phyloP scores from a whole-genome alignment of 2,797 vertebrate species.

The Mus spretus region DNA sequence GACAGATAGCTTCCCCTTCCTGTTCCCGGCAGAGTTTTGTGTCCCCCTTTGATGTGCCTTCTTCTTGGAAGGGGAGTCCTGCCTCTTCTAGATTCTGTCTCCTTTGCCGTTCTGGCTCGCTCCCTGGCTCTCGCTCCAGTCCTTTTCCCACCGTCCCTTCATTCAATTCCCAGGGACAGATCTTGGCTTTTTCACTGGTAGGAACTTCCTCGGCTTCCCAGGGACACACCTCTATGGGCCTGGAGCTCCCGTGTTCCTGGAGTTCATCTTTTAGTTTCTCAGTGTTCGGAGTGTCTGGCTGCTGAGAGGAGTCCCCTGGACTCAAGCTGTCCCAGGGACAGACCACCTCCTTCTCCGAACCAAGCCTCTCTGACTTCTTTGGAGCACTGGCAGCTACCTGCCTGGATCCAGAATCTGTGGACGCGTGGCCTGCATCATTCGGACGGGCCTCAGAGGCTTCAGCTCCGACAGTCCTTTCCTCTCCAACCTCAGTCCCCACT shows the following conservation, averaged over 20 bases:
- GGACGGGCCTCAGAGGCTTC: not conserved
- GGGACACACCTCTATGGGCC: slow-evolving; percentile 79
- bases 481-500: not conserved
- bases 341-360: slow-evolving; percentile 74
- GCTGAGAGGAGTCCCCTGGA: slow-evolving; percentile 55
- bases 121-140: not conserved
- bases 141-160: slow-evolving; percentile 33
- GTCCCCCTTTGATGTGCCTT: slow-evolving; percentile 71
- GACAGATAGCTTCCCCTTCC: slow-evolving; percentile 74
- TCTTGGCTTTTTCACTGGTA: slow-evolving; percentile 81
- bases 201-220: slow-evolving; percentile 84
- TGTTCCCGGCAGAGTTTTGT: slow-evolving; percentile 73
- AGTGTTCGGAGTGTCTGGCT: slow-evolving; percentile 55
- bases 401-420: accelerated
- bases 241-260: slow-evolving; percentile 69
- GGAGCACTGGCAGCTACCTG: slow-evolving; percentile 15
- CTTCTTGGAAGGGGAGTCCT: not conserved
- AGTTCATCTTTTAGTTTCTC: slow-evolving; percentile 57
- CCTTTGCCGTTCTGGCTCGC: not conserved
- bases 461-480: not conserved
- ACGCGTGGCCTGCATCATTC: not conserved
- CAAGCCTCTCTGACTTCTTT: slow-evolving; percentile 81
- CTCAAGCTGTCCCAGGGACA: slow-evolving; percentile 78
- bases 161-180: slow-evolving; percentile 88
- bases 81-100: not conserved